Evolutionary conservation across 2,797 vertebrate species (phyloP).

Genomic region (Mormyrops attenuatus): DNA sequence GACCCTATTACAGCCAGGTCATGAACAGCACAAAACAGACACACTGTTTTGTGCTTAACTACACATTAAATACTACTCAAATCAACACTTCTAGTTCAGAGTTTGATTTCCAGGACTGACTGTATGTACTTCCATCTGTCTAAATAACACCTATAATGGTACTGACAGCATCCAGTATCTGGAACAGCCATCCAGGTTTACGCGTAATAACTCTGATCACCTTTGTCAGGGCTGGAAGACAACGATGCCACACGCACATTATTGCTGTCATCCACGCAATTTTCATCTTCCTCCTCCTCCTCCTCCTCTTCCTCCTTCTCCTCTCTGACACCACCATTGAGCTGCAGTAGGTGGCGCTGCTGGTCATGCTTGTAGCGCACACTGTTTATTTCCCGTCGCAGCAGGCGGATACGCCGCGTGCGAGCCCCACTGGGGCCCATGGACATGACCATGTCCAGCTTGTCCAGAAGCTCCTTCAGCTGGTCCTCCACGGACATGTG

Average conservation of each 20-base stretch:
- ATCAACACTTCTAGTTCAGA: background rate
- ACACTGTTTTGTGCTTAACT: background rate
- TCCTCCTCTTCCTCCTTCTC: slow-evolving; percentile 51
- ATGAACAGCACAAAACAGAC: background rate
- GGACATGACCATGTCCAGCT: slow-evolving; percentile 81
- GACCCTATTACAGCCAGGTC: background rate
- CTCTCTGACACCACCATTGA: slow-evolving; percentile 61
- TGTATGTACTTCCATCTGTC: background rate
- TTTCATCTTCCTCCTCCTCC: slow-evolving; percentile 60
- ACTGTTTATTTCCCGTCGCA: slow-evolving; percentile 85
- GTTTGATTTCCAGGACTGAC: background rate
- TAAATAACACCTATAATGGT: background rate
- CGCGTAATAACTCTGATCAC: slow-evolving; percentile 41
- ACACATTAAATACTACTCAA: background rate
- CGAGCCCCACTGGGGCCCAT: slow-evolving; percentile 87
- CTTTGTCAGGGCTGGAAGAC: slow-evolving; percentile 56
- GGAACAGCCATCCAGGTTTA: background rate
- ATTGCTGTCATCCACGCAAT: slow-evolving; percentile 52
- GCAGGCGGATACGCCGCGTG: slow-evolving; percentile 81
- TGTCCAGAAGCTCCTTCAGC: slow-evolving; percentile 88
- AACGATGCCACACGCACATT: slow-evolving; percentile 44
- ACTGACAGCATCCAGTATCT: background rate
- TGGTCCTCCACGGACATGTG: slow-evolving; percentile 83
- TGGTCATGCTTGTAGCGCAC: slow-evolving; percentile 78
- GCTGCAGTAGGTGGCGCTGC: slow-evolving; percentile 57